Evolutionary conservation across 2,888 invertebrate species (phyloP).

Genomic region (Adela reaumurella): DNA sequence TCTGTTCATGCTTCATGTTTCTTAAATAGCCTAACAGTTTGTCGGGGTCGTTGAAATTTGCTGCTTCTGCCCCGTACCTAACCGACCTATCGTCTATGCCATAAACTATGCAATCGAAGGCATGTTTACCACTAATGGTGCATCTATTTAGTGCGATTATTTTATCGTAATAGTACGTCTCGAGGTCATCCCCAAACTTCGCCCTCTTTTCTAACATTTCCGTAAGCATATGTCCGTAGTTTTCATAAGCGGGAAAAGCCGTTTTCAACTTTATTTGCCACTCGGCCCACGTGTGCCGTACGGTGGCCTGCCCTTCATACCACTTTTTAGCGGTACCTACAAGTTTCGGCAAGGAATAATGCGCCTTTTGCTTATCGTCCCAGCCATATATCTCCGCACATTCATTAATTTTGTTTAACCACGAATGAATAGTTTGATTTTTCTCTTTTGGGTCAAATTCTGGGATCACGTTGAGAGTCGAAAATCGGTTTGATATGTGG

Average conservation of each 20-base stretch:
- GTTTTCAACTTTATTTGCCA: constrained; percentile 12
- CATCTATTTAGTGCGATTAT: constrained; percentile 3
- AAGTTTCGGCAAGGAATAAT: too few species aligned
- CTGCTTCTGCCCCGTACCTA: not conserved
- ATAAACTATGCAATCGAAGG: not conserved
- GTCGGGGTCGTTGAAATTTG: not conserved
- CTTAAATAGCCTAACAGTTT: not conserved
- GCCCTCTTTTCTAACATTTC: constrained; percentile 13
- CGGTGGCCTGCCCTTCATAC: too few species aligned
- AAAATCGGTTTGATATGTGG: too few species aligned
- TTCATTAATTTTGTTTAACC: too few species aligned
- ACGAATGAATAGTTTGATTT: too few species aligned
- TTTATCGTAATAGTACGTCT: constrained; percentile 11
- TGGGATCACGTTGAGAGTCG: too few species aligned
- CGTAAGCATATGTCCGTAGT: constrained; percentile 11
- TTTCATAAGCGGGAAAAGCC: constrained; percentile 12
- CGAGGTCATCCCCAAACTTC: constrained; percentile 9
- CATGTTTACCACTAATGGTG: not conserved
- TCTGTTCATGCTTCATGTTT: not conserved
- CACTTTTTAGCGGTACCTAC: too few species aligned
- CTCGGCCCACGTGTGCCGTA: constrained; percentile 12
- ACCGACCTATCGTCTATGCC: not conserved
- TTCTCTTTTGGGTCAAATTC: too few species aligned
- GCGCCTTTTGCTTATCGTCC: too few species aligned
- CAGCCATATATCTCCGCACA: too few species aligned